These are phyloP conservation scores for Lamproptera curius DNA, from an alignment of 2,888 invertebrate genomes.

Conservation along the genomic window DNA sequence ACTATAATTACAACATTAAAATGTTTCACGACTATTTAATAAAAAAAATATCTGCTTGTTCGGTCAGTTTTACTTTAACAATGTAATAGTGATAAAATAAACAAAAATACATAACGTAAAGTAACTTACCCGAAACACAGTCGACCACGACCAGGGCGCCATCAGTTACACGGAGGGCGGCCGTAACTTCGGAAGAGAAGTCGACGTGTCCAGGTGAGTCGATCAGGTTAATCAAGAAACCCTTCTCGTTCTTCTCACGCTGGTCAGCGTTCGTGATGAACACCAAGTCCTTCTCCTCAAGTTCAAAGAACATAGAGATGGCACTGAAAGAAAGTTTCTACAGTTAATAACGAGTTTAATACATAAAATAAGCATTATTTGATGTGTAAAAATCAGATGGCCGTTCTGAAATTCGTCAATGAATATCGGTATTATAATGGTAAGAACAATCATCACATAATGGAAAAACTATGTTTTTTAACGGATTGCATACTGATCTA, in stretches of 20 bases:
- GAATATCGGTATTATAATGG: conserved; percentile 60
- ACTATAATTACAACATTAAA: no score
- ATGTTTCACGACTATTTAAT: no score
- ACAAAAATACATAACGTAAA: no score
- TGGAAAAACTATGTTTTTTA: conserved; percentile 13
- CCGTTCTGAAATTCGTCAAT: conserved; percentile 76
- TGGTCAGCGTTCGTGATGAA: conserved; percentile 96
- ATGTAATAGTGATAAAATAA: no score
- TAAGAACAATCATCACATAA: conserved; percentile 80
- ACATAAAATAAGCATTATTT: no score
- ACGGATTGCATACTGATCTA: no score
- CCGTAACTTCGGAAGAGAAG: conserved; percentile 99
- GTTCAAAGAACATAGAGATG: conserved; percentile 99
- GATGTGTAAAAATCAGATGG: conserved; percentile 62
- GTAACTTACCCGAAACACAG: conserved; percentile 96
- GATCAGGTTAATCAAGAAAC: conserved; percentile 99
- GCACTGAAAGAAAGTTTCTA: conserved; percentile 84
- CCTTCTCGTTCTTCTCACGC: conserved; percentile 92
- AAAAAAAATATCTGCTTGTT: no score
- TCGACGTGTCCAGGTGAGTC: conserved; percentile 99
- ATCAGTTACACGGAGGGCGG: conserved; percentile 99
- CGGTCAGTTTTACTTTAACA: no score
- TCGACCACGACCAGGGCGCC: conserved; percentile 99
- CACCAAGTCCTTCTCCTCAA: conserved; percentile 94
- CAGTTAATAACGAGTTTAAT: no score